Conservation (phyloP, 2,797 vertebrate genomes). For the Pseudotriccus pelzelni region DNA sequence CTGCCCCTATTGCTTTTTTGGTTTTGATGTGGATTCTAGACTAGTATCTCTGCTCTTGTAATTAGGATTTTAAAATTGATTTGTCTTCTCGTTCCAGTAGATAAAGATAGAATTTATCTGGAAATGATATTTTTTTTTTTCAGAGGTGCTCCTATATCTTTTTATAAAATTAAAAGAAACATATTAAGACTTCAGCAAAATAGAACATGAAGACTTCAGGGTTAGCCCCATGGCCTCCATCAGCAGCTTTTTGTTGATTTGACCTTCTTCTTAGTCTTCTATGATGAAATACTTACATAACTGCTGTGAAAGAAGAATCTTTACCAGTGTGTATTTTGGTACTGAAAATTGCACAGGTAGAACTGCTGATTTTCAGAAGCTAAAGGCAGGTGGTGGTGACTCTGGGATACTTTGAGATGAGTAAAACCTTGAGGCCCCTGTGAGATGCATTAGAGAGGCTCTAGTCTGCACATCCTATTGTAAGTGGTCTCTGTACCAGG, state of each 20-base stretch:
- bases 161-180: not conserved
- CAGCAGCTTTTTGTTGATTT: not conserved
- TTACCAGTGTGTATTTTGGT: not conserved
- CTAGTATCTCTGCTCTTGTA: not conserved
- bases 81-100: conserved; percentile 26
- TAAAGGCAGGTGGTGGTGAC: not conserved
- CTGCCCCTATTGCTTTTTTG: conserved; percentile 18
- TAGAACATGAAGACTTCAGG: not conserved
- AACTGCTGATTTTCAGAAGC: not conserved
- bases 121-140: conserved; percentile 27
- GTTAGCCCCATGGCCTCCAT: not conserved
- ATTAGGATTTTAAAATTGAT: conserved; percentile 51
- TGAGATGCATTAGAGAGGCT: not conserved
- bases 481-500: not conserved
- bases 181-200: not conserved
- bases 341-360: not conserved
- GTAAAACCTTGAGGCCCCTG: not conserved
- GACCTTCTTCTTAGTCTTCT: not conserved
- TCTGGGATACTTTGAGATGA: not conserved
- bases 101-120: conserved; percentile 14
- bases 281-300: not conserved
- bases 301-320: not conserved
- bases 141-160: not conserved
- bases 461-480: not conserved
- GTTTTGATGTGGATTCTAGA: conserved; percentile 12